These are phyloP conservation scores for Sorex araneus DNA, from an alignment of 2,113 vertebrate genomes.

Conservation along the genomic window DNA sequence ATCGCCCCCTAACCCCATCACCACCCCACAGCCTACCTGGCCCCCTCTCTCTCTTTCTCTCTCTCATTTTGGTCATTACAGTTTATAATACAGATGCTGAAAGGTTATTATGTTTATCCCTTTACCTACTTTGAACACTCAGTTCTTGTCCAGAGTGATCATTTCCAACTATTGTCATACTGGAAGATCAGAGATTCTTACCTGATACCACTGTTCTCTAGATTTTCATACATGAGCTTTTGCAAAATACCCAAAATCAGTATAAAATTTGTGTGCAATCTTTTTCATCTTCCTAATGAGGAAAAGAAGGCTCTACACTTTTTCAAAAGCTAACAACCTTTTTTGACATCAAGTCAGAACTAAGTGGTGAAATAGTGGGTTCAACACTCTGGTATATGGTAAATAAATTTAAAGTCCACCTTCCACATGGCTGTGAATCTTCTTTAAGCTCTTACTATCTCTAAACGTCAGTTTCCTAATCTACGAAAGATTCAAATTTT, in stretches of 20 bases:
- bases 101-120: too few relatives aligned
- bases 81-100: too few relatives aligned
- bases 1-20: too few relatives aligned
- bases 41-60: too few relatives aligned
- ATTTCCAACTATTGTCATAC: too few relatives aligned
- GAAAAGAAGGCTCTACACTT: not conserved
- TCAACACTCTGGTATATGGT: fast-evolving
- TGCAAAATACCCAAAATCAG: not conserved
- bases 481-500: not conserved
- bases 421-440: not conserved
- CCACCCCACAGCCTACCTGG: too few relatives aligned
- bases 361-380: not conserved
- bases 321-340: not conserved
- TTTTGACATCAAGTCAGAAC: fast-evolving
- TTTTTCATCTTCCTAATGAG: not conserved
- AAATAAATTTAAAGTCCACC: not conserved
- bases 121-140: too few relatives aligned
- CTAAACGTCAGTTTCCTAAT: not conserved
- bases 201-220: not conserved
- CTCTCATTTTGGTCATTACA: too few relatives aligned
- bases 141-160: too few relatives aligned
- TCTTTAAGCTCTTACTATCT: not conserved
- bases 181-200: not conserved
- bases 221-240: not conserved
- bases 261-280: not conserved